A percentile compares a stretch with the other conserved stretches of the same genome.
Conservation (phyloP, 2,888 invertebrate species). For the Dorcus parallelipipedus region DNA sequence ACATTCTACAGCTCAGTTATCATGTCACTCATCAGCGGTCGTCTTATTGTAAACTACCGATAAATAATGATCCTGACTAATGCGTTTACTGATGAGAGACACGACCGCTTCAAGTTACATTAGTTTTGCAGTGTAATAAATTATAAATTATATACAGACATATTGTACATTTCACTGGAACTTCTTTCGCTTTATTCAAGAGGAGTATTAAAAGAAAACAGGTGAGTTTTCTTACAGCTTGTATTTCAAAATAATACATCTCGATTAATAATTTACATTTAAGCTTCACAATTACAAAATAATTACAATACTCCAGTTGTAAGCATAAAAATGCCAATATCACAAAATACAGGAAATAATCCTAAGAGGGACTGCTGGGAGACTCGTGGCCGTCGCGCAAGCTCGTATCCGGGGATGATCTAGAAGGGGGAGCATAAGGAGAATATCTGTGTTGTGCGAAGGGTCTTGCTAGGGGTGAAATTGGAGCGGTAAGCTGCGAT, state of each 20-base stretch:
- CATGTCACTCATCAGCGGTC: conserved; percentile 38
- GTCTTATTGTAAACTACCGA: conserved; percentile 25
- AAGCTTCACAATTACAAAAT: conserved; percentile 19
- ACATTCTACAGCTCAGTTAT: conserved; percentile 36
- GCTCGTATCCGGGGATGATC: conserved; percentile 60
- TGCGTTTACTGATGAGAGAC: conserved; percentile 38
- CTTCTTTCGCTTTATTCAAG: conserved; percentile 10
- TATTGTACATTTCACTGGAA: conserved; percentile 37
- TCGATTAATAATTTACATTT: conserved; percentile 2
- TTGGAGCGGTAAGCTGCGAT: conserved; percentile 52
- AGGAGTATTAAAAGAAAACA: not conserved
- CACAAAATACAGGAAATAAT: conserved; percentile 20
- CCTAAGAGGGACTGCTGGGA: conserved; percentile 44
- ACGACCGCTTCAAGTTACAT: conserved; percentile 35
- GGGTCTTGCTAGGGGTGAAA: conserved; percentile 57
- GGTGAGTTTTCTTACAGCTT: not conserved
- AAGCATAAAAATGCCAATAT: conserved; percentile 28
- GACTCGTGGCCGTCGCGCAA: conserved; percentile 52
- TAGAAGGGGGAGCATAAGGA: conserved; percentile 54
- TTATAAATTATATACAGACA: conserved; percentile 40
- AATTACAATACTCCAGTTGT: conserved; percentile 13
- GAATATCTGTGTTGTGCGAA: conserved; percentile 55
- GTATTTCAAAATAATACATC: conserved; percentile 1
- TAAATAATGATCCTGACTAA: conserved; percentile 39
- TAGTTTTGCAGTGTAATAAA: conserved; percentile 40